Base-by-base conservation (phyloP, 92 coral and sea anemone genomes). In the Bergia puertoricense region DNA sequence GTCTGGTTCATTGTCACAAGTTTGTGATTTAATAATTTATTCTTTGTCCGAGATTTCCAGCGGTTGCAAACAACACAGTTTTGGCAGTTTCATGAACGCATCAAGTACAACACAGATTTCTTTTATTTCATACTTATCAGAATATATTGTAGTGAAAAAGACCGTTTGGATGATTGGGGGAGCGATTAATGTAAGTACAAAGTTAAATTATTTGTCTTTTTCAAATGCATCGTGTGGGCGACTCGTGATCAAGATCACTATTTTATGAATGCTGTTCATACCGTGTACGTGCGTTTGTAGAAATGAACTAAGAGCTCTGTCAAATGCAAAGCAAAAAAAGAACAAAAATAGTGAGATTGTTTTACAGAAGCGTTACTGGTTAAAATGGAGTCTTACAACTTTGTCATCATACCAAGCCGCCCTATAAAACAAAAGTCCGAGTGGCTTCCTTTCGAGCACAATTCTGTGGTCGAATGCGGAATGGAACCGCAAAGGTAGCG, bases 1-100 rank as follows among this genome's bases (percentile, higher is more conserved):
- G 77, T 74, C 77, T 74, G 77, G 2, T 36, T 13, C 30, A 41
- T 72, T 41, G 76, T 72, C 76, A 72, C 76, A n/a, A 72, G 43
- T 74, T 74, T 39, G 46, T 74, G 77, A 74, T 74, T 74, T 74
- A 74, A 74, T 74, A 74, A 74, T 74, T 74, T 74, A 74, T 74
- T 39, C 45, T 74, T 74, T 74, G 77, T 40, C 77, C 77, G 42
- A 10, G 38, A 73, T 37, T 74, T 37, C 43, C 77, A 74, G 77
- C 77, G 77, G 77, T 74, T 74, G 77, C 77, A 74, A 74, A 39
- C 77, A 74, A 43, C 45, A 74, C 37, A 39, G 77, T 39, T 74
- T 11, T 74, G 46, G 10, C 20, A 74, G 77, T 38, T 74, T 4
- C 20, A 15, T 43, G 37, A 43, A 37, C 77, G 45, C 45, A 6